Evolutionary conservation across 2,113 vertebrate genomes (phyloP), one percentile per base, ranked within the genome.

Genomic region (Eublepharis macularius): DNA sequence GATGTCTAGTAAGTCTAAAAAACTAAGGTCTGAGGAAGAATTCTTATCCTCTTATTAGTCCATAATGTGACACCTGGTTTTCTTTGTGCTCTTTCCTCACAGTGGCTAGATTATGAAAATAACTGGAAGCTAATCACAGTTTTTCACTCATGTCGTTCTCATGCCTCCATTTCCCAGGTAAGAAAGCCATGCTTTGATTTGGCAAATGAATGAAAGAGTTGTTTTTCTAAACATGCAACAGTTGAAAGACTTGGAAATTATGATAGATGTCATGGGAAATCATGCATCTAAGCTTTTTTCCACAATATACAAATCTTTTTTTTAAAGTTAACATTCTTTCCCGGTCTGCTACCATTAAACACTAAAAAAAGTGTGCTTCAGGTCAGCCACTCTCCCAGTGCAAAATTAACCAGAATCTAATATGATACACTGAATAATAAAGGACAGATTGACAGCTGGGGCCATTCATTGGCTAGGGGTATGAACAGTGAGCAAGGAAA

Each of bases 121-220:
- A 97, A 99, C 92, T 99, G 98, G 99, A 99, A 99, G 93, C 93
- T 99, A 87, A 97, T 99, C 92, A 98, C 96, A 11, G 92, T 99
- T 69, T 98, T 98, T 92, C 97, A 94, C 84, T 91, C 94, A 3
- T 98, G 97, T 83, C 95, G 95, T 81, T 97, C 96, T 92, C 97
- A 96, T 86, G 45, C 39, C 17, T 89, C 86, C 12, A 19, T 24
- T 54, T 82, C 89, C 26, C 86, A 69, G 94, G 96, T 96, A 93
- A 95, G 83, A 0, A 0, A 3, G 45, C 57, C 2, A 0, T 32
- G 24, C 12, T 12, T 24, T 88, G 5, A 3, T 76, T 83, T 90
- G 84, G 13, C 29, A 69, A 6, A 70, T 57, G 57, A 39, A 45
- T 14, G 60, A 16, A 8, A 73, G 41, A 39, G 32, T 16, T 70